A percentile compares a stretch with the other conserved stretches of the same genome.
Conservation (phyloP, 2,888 invertebrate species). For the Trissolcus brochymenae region DNA sequence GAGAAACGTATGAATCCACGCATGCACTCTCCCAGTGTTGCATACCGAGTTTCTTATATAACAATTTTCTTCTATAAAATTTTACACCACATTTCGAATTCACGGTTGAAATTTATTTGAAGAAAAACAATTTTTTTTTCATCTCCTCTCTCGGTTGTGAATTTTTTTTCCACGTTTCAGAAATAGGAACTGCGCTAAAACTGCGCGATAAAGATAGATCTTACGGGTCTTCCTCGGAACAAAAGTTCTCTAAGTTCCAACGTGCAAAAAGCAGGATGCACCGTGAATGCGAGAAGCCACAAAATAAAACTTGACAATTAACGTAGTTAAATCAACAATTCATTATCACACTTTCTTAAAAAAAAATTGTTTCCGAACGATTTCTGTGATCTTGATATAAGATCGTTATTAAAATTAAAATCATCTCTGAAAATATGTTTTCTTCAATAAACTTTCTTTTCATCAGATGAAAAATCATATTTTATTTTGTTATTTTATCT, state of each 20-base stretch:
- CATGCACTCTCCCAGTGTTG: neutral
- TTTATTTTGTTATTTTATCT: no score
- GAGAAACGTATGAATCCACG: neutral
- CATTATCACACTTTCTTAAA: slow-evolving; percentile 10
- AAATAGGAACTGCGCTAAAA: neutral
- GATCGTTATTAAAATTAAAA: no score
- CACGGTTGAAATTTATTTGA: slow-evolving; percentile 6
- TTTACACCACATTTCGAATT: slow-evolving; percentile 8
- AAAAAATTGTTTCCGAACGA: neutral
- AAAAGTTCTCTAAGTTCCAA: slow-evolving; percentile 22
- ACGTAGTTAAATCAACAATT: slow-evolving; percentile 17
- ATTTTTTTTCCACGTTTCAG: neutral
- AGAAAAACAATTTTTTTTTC: neutral
- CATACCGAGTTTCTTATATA: slow-evolving; percentile 7
- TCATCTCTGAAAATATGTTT: no score
- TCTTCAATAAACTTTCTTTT: no score
- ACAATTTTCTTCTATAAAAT: neutral
- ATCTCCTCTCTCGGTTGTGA: neutral
- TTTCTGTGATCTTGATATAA: no score
- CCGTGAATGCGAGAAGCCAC: slow-evolving; percentile 23
- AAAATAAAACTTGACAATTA: slow-evolving; percentile 25
- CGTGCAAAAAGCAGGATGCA: slow-evolving; percentile 21
- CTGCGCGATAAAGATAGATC: slow-evolving; percentile 4
- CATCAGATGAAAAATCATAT: no score
- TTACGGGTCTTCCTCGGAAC: slow-evolving; percentile 17